These are phyloP conservation scores for Adoxophyes honmai DNA, from an alignment of 1,140 invertebrate genomes.

Conservation along the genomic window DNA sequence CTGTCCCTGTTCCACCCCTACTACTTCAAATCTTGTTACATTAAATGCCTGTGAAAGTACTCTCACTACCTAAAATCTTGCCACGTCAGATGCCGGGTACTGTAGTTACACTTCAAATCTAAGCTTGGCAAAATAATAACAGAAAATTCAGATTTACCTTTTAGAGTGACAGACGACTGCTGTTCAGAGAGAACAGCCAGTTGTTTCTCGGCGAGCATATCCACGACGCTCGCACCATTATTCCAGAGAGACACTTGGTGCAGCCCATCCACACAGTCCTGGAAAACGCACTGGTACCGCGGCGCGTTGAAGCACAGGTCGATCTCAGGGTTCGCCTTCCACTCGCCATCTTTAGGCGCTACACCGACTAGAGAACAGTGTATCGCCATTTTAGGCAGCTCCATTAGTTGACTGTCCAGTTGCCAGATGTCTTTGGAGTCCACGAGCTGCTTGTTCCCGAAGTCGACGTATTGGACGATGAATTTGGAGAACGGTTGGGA, in stretches of 20 bases:
- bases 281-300: slow-evolving; percentile 75
- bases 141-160: slow-evolving; percentile 36
- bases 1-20: no score
- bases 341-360: slow-evolving; percentile 70
- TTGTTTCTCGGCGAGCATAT: slow-evolving; percentile 58
- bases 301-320: slow-evolving; percentile 80
- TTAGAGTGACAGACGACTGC: slow-evolving; percentile 60
- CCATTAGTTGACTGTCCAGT: slow-evolving; percentile 81
- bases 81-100: no score
- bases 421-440: slow-evolving; percentile 80
- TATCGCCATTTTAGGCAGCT: slow-evolving; percentile 83
- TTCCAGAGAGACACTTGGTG: slow-evolving; percentile 77
- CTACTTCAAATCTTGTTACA: no score
- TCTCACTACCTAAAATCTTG: no score
- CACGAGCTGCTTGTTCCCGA: slow-evolving; percentile 83
- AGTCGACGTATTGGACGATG: slow-evolving; percentile 84
- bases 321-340: slow-evolving; percentile 76
- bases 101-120: no score
- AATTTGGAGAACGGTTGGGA: slow-evolving; percentile 77
- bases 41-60: no score
- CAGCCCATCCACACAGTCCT: slow-evolving; percentile 63
- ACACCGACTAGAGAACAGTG: slow-evolving; percentile 81
- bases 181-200: slow-evolving; percentile 52
- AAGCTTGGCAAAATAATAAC: no score
- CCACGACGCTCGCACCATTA: slow-evolving; percentile 60